Base-by-base conservation (phyloP, 2,888 invertebrate genomes). In the Drosophila siamana region DNA sequence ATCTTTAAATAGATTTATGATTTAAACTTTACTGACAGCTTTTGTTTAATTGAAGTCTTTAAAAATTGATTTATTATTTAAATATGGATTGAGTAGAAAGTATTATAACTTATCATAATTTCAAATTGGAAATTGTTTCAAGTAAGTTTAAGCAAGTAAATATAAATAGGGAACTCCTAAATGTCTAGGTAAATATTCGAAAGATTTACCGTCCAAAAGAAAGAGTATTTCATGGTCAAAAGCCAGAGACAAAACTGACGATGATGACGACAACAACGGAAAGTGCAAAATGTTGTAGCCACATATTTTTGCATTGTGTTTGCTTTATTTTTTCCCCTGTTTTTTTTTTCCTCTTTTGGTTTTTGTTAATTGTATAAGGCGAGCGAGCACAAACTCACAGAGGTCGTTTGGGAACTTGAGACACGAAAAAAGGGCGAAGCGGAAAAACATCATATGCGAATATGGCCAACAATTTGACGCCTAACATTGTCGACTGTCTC, bases 221-320 rank as follows among this genome's bases (percentile, higher is more conserved):
- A 16, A 70, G 71, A 56, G 56, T 43, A 61, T 64, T 56, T 67
- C 73, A 73, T 62, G 73, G 77, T 66, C 69, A 77, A 71, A 65
- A 52, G 28, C 64, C 51, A 36, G 51, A 62, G 62, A 54, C 48
- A 41, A 22, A 41, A 19, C 41, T 52, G 54, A 47, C 64, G 54
- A 48, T 48, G 40, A 24, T 24, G 44, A 33, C 36, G 48, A 19
- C 51, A 46, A 19, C 51, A 48, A 43, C 41, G 44, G 48, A 72
- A 59, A 82, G 81, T 81, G 81, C 81, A 82, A 81, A 81, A 69
- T 71, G 80, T 66, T 85, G 85, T 85, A 68, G 13, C 41, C 61
- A 68, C 75, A 79, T 69, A 72, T 65, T 82, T 62, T 50, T 46
- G 71, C 52, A 60, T 61, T 68, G 64, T 71, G 71, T 62, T 67